Evolutionary conservation across 2,888 invertebrate species (phyloP).

Genomic region (Frankliniella fusca): DNA sequence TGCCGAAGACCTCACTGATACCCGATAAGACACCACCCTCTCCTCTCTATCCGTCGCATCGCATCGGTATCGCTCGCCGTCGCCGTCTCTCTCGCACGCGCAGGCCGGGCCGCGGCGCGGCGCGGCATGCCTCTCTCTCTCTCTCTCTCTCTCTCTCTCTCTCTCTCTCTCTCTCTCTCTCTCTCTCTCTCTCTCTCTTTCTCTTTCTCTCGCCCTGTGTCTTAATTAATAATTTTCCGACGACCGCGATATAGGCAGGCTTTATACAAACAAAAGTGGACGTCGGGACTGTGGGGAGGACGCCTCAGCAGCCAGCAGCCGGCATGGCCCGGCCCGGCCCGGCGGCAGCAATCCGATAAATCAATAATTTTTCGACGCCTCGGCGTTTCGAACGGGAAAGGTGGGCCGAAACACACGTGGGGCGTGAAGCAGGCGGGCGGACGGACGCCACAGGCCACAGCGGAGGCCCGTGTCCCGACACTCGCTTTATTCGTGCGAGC

Average conservation of each 20-base stretch:
- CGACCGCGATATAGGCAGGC: neutral
- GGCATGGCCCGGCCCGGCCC: neutral
- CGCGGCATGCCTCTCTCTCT: neutral
- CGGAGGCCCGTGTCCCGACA: too few relatives aligned
- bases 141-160: neutral
- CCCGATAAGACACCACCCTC: too few relatives aligned
- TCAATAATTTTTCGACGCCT: neutral
- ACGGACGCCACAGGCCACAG: neutral
- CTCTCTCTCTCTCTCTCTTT: neutral
- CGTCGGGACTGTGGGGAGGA: too few relatives aligned
- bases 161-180: neutral
- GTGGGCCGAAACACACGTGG: neutral
- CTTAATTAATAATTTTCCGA: slow-evolving; percentile 6
- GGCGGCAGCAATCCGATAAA: neutral
- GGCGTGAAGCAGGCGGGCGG: neutral
- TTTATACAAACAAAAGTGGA: neutral
- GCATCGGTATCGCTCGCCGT: too few relatives aligned
- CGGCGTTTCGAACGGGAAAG: neutral
- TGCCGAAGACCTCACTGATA: too few relatives aligned
- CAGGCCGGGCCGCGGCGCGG: too few relatives aligned
- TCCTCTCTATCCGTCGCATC: too few relatives aligned
- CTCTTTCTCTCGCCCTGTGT: neutral
- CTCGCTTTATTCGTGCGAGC: too few relatives aligned
- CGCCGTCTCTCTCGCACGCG: too few relatives aligned
- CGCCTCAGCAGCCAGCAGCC: too few relatives aligned